Evolutionary conservation across 2,113 vertebrate species (phyloP).

Genomic region (Eudorcas thomsonii): DNA sequence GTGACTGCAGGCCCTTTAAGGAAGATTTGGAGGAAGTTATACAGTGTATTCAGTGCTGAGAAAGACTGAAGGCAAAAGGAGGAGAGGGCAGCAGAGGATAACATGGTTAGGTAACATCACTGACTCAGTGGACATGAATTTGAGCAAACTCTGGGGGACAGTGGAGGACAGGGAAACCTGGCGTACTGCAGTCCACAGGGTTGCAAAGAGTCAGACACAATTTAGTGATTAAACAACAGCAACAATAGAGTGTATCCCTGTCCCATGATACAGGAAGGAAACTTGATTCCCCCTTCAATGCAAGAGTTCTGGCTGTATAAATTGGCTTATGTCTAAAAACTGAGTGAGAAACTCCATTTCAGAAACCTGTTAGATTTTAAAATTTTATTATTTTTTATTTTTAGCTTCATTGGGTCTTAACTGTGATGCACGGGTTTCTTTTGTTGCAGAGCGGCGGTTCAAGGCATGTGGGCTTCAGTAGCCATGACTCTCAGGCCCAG

Average conservation of each 20-base stretch:
- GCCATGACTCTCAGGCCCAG: not conserved
- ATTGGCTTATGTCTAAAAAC: not conserved
- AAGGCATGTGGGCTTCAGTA: not conserved
- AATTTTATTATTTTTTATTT: not conserved
- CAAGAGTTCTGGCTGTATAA: not conserved
- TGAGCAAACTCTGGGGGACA: not conserved
- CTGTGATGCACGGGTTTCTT: accelerated
- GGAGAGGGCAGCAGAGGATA: not conserved
- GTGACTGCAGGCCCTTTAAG: not conserved
- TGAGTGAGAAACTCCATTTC: not conserved
- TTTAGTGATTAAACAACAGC: not conserved
- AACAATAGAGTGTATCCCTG: not conserved
- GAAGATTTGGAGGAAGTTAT: not conserved
- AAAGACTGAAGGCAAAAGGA: not conserved
- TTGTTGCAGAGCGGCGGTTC: not conserved
- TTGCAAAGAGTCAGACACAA: not conserved
- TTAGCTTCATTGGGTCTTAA: not conserved
- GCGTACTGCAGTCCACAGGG: accelerated
- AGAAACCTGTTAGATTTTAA: not conserved
- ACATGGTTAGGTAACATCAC: not conserved
- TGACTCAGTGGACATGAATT: not conserved
- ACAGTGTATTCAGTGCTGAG: not conserved
- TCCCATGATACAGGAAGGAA: not conserved
- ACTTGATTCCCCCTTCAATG: not conserved
- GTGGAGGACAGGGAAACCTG: not conserved